Evolutionary conservation across 2,888 invertebrate species (phyloP).

Genomic region (Eupithecia subfuscata): DNA sequence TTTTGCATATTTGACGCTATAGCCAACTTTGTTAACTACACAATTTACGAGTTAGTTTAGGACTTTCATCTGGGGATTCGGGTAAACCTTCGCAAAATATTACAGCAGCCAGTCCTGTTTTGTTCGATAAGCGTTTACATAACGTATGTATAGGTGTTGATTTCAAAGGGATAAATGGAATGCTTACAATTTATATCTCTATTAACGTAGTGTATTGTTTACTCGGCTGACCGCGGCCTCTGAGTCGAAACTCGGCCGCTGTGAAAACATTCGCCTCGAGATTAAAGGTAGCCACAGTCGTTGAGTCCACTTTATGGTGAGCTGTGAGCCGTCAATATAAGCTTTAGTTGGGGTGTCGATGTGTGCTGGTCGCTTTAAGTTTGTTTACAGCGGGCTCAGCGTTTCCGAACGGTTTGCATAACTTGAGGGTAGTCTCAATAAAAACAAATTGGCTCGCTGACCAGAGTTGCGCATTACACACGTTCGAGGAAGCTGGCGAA

Average conservation of each 20-base stretch:
- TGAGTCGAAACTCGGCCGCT: slow-evolving; percentile 71
- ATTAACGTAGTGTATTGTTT: slow-evolving; percentile 81
- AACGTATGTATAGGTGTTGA: slow-evolving; percentile 66
- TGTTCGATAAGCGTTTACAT: slow-evolving; percentile 66
- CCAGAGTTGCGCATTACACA: slow-evolving; percentile 78
- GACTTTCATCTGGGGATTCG: slow-evolving; percentile 58
- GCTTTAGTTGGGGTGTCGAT: slow-evolving; percentile 45
- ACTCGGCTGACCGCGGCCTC: slow-evolving; percentile 73
- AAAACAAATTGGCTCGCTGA: slow-evolving; percentile 82
- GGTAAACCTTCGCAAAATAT: slow-evolving; percentile 52
- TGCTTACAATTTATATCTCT: slow-evolving; percentile 81
- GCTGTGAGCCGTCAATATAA: slow-evolving; percentile 43
- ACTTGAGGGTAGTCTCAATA: slow-evolving; percentile 83
- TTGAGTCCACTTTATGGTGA: slow-evolving; percentile 57
- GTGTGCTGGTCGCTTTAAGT: slow-evolving; percentile 66
- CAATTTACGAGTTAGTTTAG: slow-evolving; percentile 58
- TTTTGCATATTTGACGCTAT: slow-evolving; percentile 59
- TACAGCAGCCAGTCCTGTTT: slow-evolving; percentile 56
- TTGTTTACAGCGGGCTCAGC: slow-evolving; percentile 81
- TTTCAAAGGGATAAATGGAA: slow-evolving; percentile 79
- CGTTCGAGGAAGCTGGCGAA: slow-evolving; percentile 73
- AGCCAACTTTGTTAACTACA: slow-evolving; percentile 42
- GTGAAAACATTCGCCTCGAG: slow-evolving; percentile 78
- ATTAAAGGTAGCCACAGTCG: slow-evolving; percentile 77
- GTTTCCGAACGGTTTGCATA: slow-evolving; percentile 82